phyloP scores from a whole-genome alignment of 2,888 invertebrate species.

The Sycophila texana region DNA sequence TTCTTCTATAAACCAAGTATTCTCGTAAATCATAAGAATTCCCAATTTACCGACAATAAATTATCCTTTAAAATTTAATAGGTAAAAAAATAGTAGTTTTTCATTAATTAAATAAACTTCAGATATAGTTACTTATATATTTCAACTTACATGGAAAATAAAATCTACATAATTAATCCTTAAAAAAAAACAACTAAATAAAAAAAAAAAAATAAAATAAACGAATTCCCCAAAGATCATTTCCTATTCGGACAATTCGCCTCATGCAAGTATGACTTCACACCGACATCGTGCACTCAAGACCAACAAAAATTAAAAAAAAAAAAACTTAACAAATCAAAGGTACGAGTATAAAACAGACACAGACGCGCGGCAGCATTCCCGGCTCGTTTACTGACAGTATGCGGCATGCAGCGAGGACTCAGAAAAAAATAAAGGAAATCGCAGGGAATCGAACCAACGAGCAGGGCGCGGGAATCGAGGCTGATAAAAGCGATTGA shows the following conservation, averaged over 20 bases:
- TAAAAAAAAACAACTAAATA: no score
- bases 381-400: neutral
- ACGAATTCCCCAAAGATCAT: neutral
- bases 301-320: neutral
- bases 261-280: neutral
- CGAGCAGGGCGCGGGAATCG: neutral
- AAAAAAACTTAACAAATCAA: neutral
- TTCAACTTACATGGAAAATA: no score
- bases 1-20: no score
- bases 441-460: neutral
- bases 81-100: no score
- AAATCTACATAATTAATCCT: no score
- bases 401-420: neutral
- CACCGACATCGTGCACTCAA: constrained; percentile 23
- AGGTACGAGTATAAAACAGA: neutral
- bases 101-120: no score
- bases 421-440: neutral
- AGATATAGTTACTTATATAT: no score
- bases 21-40: no score
- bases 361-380: neutral
- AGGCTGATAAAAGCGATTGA: neutral
- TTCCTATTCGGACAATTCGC: constrained; percentile 3
- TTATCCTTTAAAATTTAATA: no score
- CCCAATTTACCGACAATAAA: no score
- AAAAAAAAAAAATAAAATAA: no score